phyloP scores from a whole-genome alignment of 1,140 invertebrate species.

The Drosophila chauvacae region DNA sequence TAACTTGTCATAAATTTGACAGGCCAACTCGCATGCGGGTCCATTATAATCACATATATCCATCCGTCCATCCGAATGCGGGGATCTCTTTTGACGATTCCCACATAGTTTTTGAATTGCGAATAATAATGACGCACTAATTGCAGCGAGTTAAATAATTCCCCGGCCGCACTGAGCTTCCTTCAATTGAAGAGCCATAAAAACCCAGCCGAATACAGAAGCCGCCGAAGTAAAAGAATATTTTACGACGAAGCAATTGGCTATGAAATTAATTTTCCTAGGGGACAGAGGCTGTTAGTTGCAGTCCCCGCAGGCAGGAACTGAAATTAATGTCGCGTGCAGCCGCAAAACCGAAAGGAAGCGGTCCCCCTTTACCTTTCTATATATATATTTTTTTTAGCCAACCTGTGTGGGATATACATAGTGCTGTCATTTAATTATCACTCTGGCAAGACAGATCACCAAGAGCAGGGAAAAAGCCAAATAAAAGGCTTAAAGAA shows the following conservation, averaged over 20 bases:
- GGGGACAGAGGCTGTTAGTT: conserved; percentile 60
- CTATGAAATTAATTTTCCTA: conserved; percentile 77
- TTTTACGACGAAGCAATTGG: conserved; percentile 79
- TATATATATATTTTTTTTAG: conserved; percentile 1
- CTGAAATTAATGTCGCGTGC: conserved; percentile 81
- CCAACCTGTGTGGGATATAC: conserved; percentile 26
- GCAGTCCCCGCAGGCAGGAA: conserved; percentile 55
- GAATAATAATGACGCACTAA: conserved; percentile 81
- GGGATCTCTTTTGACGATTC: conserved; percentile 42
- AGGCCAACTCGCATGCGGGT: conserved; percentile 65
- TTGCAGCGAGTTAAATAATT: conserved; percentile 65
- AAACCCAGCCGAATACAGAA: conserved; percentile 35
- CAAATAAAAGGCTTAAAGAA: too few species aligned
- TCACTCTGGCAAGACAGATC: not conserved
- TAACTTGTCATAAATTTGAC: conserved; percentile 83
- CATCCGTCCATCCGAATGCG: conserved; percentile 19
- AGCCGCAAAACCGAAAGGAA: conserved; percentile 52
- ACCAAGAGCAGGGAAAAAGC: not conserved
- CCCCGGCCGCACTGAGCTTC: conserved; percentile 28
- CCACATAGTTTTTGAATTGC: conserved; percentile 78
- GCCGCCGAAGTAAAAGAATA: conserved; percentile 29
- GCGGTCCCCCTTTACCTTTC: conserved; percentile 8
- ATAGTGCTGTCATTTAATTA: conserved; percentile 3
- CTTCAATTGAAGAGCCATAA: conserved; percentile 70
- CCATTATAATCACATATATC: conserved; percentile 48